Evolutionary conservation across 35 echinoderm and acorn worm species (phyloP).

Genomic region (Lytechinus pictus): DNA sequence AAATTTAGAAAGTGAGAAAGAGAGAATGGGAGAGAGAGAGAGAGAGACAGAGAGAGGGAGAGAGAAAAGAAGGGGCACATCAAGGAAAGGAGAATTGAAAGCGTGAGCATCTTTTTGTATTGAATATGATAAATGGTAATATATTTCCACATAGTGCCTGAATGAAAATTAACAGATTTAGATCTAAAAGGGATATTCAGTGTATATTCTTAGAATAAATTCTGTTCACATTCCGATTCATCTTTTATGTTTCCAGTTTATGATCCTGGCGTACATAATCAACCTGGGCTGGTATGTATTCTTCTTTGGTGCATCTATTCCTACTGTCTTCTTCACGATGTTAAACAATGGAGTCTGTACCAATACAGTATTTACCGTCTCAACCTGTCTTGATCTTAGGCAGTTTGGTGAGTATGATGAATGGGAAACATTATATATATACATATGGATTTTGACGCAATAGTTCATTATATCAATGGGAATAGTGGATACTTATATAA

Average conservation of each 20-base stretch:
- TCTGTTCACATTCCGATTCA: background rate
- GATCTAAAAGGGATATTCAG: too few species aligned
- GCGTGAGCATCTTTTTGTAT: too few species aligned
- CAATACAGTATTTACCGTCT: background rate
- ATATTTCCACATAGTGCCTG: too few species aligned
- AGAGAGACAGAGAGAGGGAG: too few species aligned
- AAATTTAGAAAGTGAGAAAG: too few species aligned
- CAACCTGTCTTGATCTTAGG: constrained; percentile 16
- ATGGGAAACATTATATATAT: background rate
- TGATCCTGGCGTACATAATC: background rate
- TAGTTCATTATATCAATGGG: background rate
- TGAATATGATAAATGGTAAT: too few species aligned
- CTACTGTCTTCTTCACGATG: constrained; percentile 32
- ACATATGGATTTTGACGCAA: background rate
- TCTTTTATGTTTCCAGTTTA: background rate
- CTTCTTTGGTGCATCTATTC: background rate
- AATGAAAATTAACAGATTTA: too few species aligned
- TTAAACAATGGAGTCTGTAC: constrained; percentile 20
- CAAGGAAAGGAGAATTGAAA: too few species aligned
- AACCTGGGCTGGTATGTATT: constrained; percentile 31
- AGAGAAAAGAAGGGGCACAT: too few species aligned
- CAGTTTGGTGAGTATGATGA: constrained; percentile 31
- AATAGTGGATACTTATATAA: too few species aligned
- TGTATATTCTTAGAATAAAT: too few species aligned
- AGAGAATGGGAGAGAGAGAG: too few species aligned